These are phyloP conservation scores for Amorpha juglandis DNA, from an alignment of 2,888 invertebrate genomes.

Conservation along the genomic window DNA sequence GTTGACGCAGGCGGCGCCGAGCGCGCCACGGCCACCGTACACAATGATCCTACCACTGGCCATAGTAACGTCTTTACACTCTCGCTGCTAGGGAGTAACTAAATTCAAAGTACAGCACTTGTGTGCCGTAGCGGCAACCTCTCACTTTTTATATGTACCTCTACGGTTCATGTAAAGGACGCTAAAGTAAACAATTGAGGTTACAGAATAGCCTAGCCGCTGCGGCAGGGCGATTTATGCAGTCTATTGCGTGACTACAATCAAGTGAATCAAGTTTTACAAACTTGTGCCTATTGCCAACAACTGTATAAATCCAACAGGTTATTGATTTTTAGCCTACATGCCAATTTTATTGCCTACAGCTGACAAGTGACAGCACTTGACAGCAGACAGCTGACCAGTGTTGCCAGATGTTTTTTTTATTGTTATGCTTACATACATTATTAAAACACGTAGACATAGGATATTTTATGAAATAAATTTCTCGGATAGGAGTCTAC, in stretches of 20 bases:
- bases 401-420: no score
- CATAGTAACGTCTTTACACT: constrained; percentile 67
- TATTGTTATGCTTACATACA: no score
- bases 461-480: no score
- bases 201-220: not conserved
- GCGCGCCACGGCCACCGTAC: constrained; percentile 98
- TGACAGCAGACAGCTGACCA: not conserved
- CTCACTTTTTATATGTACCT: constrained; percentile 66
- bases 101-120: not conserved
- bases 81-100: constrained; percentile 13
- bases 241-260: not conserved
- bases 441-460: no score
- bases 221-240: not conserved
- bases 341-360: not conserved
- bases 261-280: constrained; percentile 18
- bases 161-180: constrained; percentile 35
- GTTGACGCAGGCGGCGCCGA: constrained; percentile 94
- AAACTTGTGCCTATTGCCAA: not conserved
- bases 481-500: no score
- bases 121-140: constrained; percentile 54
- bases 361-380: no score
- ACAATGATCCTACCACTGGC: constrained; percentile 90
- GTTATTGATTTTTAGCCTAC: constrained; percentile 5
- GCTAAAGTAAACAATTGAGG: constrained; percentile 38
- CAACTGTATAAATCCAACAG: not conserved